Evolutionary conservation across 2,113 vertebrate genomes (phyloP).

Genomic region (Dipodomys merriami): DNA sequence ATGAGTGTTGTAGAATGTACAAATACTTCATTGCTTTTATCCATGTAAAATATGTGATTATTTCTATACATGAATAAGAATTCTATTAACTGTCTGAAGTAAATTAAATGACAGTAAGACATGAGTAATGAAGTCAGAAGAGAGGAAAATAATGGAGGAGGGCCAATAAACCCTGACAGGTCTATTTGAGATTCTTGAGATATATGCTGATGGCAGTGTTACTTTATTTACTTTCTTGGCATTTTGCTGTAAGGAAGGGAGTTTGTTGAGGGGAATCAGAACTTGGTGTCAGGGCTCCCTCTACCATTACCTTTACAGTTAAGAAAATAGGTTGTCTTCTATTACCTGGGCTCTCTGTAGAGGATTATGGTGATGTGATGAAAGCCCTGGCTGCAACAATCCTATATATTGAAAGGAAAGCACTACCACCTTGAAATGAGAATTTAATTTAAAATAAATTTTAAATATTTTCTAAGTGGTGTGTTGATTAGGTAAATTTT

Average conservation of each 20-base stretch:
- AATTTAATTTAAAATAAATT: constrained; percentile 50
- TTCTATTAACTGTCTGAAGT: constrained; percentile 26
- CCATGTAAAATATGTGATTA: constrained; percentile 41
- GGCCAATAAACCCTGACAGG: not conserved
- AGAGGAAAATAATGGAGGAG: not conserved
- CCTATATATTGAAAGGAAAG: constrained; percentile 30
- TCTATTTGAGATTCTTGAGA: not conserved
- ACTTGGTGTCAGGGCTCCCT: not conserved
- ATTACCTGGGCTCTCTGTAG: not conserved
- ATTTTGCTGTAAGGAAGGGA: constrained; percentile 38
- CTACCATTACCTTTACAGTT: not conserved
- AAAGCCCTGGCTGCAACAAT: not conserved
- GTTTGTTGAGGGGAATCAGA: not conserved
- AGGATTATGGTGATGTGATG: not conserved
- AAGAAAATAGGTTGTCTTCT: not conserved
- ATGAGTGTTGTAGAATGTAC: constrained; percentile 26
- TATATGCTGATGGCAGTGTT: not conserved
- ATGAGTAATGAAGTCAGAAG: constrained; percentile 51
- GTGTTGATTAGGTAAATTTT: not conserved
- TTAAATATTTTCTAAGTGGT: constrained; percentile 17
- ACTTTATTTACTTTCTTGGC: not conserved
- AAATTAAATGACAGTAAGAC: constrained; percentile 54
- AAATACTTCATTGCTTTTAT: constrained; percentile 47
- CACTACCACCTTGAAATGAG: constrained; percentile 19
- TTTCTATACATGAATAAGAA: constrained; percentile 43